A percentile compares a stretch with the other conserved stretches of the same genome.
Conservation (phyloP, 2,888 invertebrate species). For the Zonitis immaculata region DNA sequence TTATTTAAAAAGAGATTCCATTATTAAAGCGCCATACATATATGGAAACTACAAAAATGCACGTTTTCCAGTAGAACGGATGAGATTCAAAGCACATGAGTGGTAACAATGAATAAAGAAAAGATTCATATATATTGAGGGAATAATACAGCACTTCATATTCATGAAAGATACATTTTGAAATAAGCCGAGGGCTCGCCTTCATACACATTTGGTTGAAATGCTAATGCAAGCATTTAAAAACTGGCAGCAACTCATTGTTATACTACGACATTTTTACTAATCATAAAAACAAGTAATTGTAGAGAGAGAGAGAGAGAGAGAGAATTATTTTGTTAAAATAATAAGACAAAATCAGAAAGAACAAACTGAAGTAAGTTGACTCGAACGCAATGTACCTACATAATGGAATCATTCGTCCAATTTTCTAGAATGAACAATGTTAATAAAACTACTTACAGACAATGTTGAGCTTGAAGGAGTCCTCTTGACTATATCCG, state of each 20-base stretch:
- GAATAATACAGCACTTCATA: not conserved
- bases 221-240: not conserved
- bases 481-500: constrained; percentile 73
- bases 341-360: not conserved
- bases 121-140: not conserved
- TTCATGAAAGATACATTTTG: not conserved
- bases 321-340: no score
- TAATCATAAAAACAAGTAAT: not conserved
- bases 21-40: not conserved
- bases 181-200: not conserved
- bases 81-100: not conserved
- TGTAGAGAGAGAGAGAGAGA: no score
- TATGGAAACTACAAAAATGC: not conserved
- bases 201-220: not conserved
- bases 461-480: constrained; percentile 77
- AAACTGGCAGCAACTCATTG: not conserved
- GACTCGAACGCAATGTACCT: no score
- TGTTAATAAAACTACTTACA: constrained; percentile 64
- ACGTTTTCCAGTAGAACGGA: not conserved
- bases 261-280: not conserved
- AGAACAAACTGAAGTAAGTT: not conserved
- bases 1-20: not conserved
- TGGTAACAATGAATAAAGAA: not conserved
- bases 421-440: not conserved
- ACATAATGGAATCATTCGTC: no score